Base-by-base conservation (phyloP, 2,113 vertebrate species). In the Chloropsis cyanopogon region DNA sequence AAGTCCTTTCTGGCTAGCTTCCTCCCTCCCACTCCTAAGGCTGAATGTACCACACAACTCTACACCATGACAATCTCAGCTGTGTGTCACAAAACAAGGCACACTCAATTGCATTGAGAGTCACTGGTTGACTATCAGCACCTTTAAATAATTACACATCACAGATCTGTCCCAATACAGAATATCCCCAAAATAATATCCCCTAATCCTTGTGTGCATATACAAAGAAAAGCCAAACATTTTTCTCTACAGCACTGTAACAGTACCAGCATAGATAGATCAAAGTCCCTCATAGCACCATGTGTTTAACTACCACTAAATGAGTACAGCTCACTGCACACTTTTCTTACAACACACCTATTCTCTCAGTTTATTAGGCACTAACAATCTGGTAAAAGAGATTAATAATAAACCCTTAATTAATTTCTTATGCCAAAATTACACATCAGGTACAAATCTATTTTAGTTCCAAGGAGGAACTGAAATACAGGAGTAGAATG, bases 401-500 rank as follows among this genome's bases (percentile, higher is more conserved):
- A 87, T 53, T 44, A 72, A 26, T 25, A 76, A 64, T 8, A 84
- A 82, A 7, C 2, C 1, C 39, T 64, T 37, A 66, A 53, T 29
- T 52, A 23, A 4, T 22, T n/a, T 52, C 72, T 61, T 12, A 86
- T n/a, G 41, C 9, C 56, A 24, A 81, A 83, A 68, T 39, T 37
- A 61, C 14, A 2, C 14, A 69, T 25, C 39, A 21, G 5, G 47
- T 3, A 66, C 16, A 23, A 46, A 72, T 22, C 37, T 46, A 23
- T 16, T 73, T 39, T 37, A 49, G 20, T 29, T 84, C 31, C 52
- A 77, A 73, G 21, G 0, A 93, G 16, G 7, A 82, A 85, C 17
- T 57, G 13, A 72, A 83, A 42, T 4, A 39, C 4, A 37, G 0
- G 0, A 49, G 12, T 17, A 75, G 7, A 90, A 69, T 8, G 3